These are phyloP conservation scores for Micromys minutus DNA, from an alignment of 2,113 vertebrate genomes.

Conservation along the genomic window DNA sequence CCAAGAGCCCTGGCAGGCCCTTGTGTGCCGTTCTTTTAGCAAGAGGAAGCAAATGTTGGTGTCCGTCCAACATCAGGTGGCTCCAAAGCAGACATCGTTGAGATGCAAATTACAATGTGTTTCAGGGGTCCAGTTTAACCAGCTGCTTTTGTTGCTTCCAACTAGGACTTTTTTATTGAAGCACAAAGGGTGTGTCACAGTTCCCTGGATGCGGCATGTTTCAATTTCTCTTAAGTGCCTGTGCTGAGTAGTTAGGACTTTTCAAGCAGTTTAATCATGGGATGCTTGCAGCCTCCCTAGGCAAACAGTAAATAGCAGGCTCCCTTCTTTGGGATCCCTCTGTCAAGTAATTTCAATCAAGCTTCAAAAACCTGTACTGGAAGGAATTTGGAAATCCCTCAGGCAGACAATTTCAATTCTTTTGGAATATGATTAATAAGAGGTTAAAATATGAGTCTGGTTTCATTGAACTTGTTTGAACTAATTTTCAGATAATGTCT, in stretches of 20 bases:
- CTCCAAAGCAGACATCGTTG: neutral
- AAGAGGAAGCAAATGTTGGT: neutral
- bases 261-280: conserved; percentile 50
- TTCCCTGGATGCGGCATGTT: neutral
- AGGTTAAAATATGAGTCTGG: conserved; percentile 35
- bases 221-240: conserved; percentile 57
- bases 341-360: conserved; percentile 29
- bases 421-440: conserved; percentile 35
- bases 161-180: neutral
- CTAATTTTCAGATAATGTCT: conserved; percentile 53
- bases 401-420: conserved; percentile 22
- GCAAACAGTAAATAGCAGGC: neutral
- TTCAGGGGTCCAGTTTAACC: neutral
- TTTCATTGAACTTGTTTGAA: conserved; percentile 43
- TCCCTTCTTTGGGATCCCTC: neutral
- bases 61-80: neutral
- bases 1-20: neutral
- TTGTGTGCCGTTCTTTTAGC: no score
- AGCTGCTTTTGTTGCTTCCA: neutral
- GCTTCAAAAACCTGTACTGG: neutral
- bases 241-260: conserved; percentile 24
- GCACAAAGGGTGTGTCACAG: no score
- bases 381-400: conserved; percentile 45
- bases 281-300: conserved; percentile 16
- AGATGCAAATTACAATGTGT: neutral